phyloP scores from a whole-genome alignment of 2,888 invertebrate genomes.

The Antheraea assamensis region DNA sequence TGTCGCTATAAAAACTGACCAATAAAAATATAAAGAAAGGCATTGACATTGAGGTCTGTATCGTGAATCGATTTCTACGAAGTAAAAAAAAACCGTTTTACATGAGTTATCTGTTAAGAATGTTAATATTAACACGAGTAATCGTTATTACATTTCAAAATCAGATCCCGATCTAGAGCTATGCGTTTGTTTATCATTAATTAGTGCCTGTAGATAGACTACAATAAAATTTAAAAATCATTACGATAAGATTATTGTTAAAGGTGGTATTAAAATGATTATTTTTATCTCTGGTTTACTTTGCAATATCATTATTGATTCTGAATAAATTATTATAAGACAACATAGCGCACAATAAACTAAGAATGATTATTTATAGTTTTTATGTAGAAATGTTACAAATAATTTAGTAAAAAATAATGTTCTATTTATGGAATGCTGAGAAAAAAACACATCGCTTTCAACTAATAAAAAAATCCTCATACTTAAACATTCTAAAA shows the following conservation, averaged over 20 bases:
- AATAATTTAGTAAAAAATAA: too few relatives aligned
- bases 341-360: not conserved
- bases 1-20: too few relatives aligned
- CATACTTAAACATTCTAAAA: too few relatives aligned
- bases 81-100: not conserved
- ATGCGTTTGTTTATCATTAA: conserved; percentile 20
- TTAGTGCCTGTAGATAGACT: conserved; percentile 18
- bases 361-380: too few relatives aligned
- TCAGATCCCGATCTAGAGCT: conserved; percentile 7
- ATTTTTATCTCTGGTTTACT: not conserved
- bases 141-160: conserved; percentile 4
- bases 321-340: not conserved
- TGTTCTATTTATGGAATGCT: too few relatives aligned
- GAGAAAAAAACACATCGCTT: too few relatives aligned
- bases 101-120: not conserved
- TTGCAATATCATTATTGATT: not conserved
- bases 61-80: not conserved
- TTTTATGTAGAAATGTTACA: too few relatives aligned
- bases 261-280: not conserved
- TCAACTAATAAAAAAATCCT: too few relatives aligned
- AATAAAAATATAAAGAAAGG: too few relatives aligned
- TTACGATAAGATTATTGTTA: not conserved
- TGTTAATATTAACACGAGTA: not conserved
- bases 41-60: not conserved
- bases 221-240: not conserved